phyloP scores from a whole-genome alignment of 1,140 invertebrate genomes.

The Melipona quadrifasciata region DNA sequence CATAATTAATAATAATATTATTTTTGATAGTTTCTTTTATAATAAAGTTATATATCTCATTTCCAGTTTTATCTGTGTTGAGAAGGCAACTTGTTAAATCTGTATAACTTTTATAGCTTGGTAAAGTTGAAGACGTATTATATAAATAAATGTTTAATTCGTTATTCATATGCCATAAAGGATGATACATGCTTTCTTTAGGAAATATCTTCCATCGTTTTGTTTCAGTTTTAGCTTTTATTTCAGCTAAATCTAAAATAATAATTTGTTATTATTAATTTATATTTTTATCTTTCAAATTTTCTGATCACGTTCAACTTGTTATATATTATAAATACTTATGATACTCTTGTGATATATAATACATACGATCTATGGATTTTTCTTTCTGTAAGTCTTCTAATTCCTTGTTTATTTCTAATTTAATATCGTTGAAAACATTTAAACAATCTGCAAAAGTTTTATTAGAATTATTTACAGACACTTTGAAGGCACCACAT shows the following conservation, averaged over 20 bases:
- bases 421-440: background rate
- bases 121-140: background rate
- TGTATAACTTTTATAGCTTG: background rate
- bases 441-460: background rate
- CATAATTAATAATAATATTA: background rate
- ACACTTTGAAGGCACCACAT: background rate
- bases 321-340: background rate
- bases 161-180: background rate
- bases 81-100: background rate
- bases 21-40: background rate
- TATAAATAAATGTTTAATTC: conserved; percentile 1
- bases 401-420: background rate
- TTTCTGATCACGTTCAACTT: background rate
- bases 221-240: background rate
- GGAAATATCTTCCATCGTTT: too few species aligned
- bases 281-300: background rate
- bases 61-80: background rate
- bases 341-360: background rate
- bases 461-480: background rate
- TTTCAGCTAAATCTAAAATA: background rate
- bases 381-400: background rate
- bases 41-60: conserved; percentile 20
- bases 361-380: too few species aligned
- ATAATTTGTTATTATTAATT: background rate
- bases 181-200: background rate